Evolutionary conservation across 2,113 vertebrate species (phyloP).

Genomic region (Azemiops feae): DNA sequence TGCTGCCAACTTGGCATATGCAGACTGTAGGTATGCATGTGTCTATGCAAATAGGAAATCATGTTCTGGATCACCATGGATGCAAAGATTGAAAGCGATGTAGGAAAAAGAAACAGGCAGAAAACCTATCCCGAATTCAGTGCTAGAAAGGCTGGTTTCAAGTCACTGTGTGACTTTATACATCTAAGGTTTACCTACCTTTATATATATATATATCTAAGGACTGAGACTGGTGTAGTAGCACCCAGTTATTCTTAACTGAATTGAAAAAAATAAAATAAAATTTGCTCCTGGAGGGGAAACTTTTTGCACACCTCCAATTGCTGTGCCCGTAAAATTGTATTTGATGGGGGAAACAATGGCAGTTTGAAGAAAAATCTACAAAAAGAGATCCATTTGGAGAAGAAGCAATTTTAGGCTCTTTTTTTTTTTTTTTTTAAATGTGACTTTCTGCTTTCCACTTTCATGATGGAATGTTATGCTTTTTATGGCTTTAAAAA

Average conservation of each 20-base stretch:
- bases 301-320: not conserved
- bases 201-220: too few species aligned
- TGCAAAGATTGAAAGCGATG: not conserved
- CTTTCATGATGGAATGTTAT: not conserved
- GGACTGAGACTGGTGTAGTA: not conserved
- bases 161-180: not conserved
- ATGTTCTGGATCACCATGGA: not conserved
- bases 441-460: not conserved
- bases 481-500: not conserved
- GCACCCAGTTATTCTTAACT: not conserved
- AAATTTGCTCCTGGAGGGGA: not conserved
- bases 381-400: not conserved
- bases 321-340: not conserved
- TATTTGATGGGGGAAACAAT: not conserved
- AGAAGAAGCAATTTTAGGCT: too few species aligned
- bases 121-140: not conserved
- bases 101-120: not conserved
- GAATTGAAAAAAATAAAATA: too few species aligned
- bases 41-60: not conserved
- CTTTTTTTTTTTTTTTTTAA: not conserved
- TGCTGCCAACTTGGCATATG: not conserved
- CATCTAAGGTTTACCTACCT: not conserved
- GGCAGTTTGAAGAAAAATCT: not conserved
- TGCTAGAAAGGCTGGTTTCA: not conserved
- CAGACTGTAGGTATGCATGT: too few species aligned